Base-by-base conservation (phyloP, 2,797 vertebrate genomes). In the Eulemur coronatus region DNA sequence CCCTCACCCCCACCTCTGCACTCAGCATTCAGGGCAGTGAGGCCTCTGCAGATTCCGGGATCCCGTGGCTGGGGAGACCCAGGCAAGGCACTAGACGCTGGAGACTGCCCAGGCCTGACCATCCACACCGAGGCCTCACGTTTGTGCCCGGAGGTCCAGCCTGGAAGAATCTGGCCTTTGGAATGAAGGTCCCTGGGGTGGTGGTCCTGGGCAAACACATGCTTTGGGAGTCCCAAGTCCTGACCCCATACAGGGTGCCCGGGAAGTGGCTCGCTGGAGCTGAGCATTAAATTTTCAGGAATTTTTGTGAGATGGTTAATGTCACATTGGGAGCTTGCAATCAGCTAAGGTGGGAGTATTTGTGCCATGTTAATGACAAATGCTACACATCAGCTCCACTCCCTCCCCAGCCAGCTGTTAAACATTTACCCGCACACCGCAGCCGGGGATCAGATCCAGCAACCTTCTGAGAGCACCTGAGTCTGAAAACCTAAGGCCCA, bases 21-120 rank as follows among this genome's bases (percentile, higher is more conserved):
- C 86, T 69, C 55, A 79, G 93, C 84, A 69, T 85, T 92, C 94
- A 91, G 87, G 61, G 95, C 73, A 38, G 76, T 28, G 38, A 35
- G 38, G 69, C 35, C 84, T 52, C 55, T 92, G 30, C n/a, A 43
- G 50, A 87, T 91, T 78, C 84, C 1, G 0, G 41, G 50, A 81
- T 41, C 84, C 61, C 67, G 92, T 0, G 78, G 82, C 88, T 26
- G 7, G 61, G 55, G 61, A 94, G 61, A 69, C 72, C 50, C 38
- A 22, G 17, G 61, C 67, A 11, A 76, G n/a, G 48, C 88, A n/a
- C 55, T 48, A 28, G 11, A 33, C 3, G 7, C 18, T 33, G 38
- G 65, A 79, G 30, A 35, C n/a, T 55, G n/a, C 61, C 7, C 38
- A 12, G 24, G 24, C 7, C 48, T 55, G 69, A 48, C 81, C 26